Percentiles rank a stretch among this genome's conserved stretches.
Evolutionary conservation across 2,113 vertebrate species (phyloP).

Genomic region (Rhizomys pruinosus): DNA sequence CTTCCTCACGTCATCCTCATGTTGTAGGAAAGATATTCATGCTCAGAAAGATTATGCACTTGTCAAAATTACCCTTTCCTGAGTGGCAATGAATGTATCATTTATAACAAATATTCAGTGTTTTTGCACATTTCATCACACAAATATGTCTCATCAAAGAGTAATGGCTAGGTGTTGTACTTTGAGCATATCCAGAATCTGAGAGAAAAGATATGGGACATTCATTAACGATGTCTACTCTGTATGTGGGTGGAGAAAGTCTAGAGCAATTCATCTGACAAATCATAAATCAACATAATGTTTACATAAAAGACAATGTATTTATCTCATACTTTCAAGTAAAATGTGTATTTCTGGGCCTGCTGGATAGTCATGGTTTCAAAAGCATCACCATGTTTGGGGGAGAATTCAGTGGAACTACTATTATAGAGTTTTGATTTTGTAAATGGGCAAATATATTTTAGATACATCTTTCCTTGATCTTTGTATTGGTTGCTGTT

Average conservation of each 20-base stretch:
- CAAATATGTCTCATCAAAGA: background rate
- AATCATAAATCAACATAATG: background rate
- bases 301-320: background rate
- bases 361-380: background rate
- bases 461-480: background rate
- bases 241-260: background rate
- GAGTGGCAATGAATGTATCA: background rate
- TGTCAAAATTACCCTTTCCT: conserved; percentile 8
- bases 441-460: background rate
- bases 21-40: background rate
- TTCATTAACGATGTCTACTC: background rate
- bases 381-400: background rate
- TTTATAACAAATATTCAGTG: conserved; percentile 13
- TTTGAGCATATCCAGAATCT: background rate
- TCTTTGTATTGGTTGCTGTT: background rate
- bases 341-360: background rate
- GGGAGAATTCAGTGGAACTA: background rate
- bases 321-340: background rate
- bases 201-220: background rate
- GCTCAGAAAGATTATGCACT: background rate
- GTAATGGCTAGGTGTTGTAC: background rate
- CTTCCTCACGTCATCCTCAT: background rate
- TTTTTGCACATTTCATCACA: conserved; percentile 47
- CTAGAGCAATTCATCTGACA: background rate
- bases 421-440: background rate